phyloP scores from a whole-genome alignment of 2,113 vertebrate genomes.

The Ochotona princeps region DNA sequence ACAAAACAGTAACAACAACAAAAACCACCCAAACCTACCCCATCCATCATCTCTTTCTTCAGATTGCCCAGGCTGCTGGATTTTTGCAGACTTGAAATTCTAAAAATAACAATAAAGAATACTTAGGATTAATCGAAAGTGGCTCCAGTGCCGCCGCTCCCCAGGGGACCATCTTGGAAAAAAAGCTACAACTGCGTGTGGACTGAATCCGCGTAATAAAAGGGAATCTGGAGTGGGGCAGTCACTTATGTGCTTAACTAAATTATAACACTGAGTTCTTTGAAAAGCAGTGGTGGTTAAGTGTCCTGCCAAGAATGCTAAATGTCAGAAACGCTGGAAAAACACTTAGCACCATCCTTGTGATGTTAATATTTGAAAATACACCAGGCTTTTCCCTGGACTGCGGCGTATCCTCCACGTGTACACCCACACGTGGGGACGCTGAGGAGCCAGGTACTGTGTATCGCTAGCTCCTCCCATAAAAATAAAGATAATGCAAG shows the following conservation, averaged over 20 bases:
- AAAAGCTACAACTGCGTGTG: slow-evolving; percentile 56
- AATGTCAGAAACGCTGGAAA: slow-evolving; percentile 63
- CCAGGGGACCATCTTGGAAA: slow-evolving; percentile 32
- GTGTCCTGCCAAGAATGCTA: slow-evolving; percentile 60
- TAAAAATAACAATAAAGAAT: slow-evolving; percentile 81
- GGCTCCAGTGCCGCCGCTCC: slow-evolving; percentile 37
- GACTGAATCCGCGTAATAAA: slow-evolving; percentile 49
- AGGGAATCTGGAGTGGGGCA: slow-evolving; percentile 50
- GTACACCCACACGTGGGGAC: neutral
- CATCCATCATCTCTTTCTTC: slow-evolving; percentile 87
- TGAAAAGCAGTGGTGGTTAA: slow-evolving; percentile 61
- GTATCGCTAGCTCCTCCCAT: neutral
- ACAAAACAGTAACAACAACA: no score
- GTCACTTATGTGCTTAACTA: slow-evolving; percentile 68
- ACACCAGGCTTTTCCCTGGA: slow-evolving; percentile 17
- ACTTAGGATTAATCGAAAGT: slow-evolving; percentile 50
- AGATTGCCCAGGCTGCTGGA: slow-evolving; percentile 89
- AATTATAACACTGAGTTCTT: slow-evolving; percentile 70
- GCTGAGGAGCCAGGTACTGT: neutral
- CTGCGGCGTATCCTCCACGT: neutral
- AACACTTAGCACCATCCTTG: slow-evolving; percentile 23
- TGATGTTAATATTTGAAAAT: slow-evolving; percentile 38
- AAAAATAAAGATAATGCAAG: neutral
- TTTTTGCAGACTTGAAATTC: slow-evolving; percentile 85
- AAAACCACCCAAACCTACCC: slow-evolving; percentile 82